Percentiles rank a stretch among this genome's conserved stretches.
These are phyloP conservation scores for Suricata suricatta DNA, from an alignment of 2,113 vertebrate genomes.

Conservation along the genomic window DNA sequence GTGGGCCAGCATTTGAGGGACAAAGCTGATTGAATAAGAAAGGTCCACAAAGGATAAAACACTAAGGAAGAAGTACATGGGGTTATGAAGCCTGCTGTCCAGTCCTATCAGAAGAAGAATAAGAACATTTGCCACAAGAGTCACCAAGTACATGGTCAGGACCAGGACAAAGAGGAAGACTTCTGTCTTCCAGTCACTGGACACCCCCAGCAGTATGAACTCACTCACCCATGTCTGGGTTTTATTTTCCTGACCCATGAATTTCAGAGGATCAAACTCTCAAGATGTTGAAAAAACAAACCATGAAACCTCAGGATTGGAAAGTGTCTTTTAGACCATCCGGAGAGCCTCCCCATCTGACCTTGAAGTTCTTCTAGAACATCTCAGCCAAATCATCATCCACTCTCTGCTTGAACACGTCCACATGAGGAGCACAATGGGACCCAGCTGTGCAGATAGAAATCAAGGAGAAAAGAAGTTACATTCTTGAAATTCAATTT, in stretches of 20 bases:
- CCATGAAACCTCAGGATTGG: not conserved
- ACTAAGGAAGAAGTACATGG: too few species aligned
- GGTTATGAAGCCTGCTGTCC: too few species aligned
- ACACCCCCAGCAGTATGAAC: constrained; percentile 71
- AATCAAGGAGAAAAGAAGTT: not conserved
- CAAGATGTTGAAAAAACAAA: not conserved
- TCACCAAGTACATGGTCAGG: constrained; percentile 66
- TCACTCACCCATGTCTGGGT: constrained; percentile 46
- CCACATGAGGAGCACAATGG: accelerated
- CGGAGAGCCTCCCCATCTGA: not conserved
- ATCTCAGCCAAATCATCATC: not conserved
- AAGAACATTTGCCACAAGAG: constrained; percentile 54
- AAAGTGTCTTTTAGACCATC: not conserved
- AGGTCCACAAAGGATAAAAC: too few species aligned
- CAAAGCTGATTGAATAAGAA: too few species aligned
- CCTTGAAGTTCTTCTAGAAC: not conserved
- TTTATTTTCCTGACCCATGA: constrained; percentile 19
- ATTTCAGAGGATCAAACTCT: not conserved
- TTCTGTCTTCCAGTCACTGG: not conserved
- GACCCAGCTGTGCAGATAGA: not conserved
- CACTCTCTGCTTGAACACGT: not conserved
- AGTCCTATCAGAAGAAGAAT: not conserved
- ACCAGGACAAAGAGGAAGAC: constrained; percentile 63
- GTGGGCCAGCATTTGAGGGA: too few species aligned
- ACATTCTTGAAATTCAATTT: not conserved